Evolutionary conservation across 1,140 invertebrate genomes (phyloP).

Genomic region (Apis cerana): DNA sequence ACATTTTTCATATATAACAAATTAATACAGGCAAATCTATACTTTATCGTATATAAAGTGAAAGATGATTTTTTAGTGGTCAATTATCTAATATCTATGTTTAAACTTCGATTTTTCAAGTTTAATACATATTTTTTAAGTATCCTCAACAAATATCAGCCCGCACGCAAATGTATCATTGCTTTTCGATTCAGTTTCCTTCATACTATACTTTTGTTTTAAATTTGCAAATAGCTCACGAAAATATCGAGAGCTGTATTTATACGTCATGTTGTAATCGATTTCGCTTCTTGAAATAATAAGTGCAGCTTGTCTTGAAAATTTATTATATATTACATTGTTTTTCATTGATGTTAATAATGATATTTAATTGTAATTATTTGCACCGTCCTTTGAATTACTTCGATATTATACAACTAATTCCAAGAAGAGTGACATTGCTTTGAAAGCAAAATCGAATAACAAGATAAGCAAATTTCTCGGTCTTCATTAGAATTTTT

Average conservation of each 20-base stretch:
- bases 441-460: constrained; percentile 49
- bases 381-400: constrained; percentile 46
- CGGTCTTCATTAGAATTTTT: constrained; percentile 53
- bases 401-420: constrained; percentile 40
- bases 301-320: constrained; percentile 36
- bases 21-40: background rate
- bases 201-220: constrained; percentile 19
- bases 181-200: constrained; percentile 48
- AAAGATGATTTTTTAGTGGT: constrained; percentile 26
- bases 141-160: constrained; percentile 46
- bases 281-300: constrained; percentile 30
- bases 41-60: constrained; percentile 19
- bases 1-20: constrained; percentile 16
- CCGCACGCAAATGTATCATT: constrained; percentile 49
- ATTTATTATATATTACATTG: constrained; percentile 47
- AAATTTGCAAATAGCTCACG: constrained; percentile 30
- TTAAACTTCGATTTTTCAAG: constrained; percentile 21
- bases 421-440: constrained; percentile 32
- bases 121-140: constrained; percentile 16
- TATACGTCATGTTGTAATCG: constrained; percentile 24
- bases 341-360: constrained; percentile 28
- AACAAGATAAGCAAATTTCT: constrained; percentile 60
- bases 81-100: constrained; percentile 37
- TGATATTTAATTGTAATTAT: constrained; percentile 36
- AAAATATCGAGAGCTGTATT: constrained; percentile 44